phyloP scores from a whole-genome alignment of 2,113 vertebrate species.

The Aphyosemion australe region DNA sequence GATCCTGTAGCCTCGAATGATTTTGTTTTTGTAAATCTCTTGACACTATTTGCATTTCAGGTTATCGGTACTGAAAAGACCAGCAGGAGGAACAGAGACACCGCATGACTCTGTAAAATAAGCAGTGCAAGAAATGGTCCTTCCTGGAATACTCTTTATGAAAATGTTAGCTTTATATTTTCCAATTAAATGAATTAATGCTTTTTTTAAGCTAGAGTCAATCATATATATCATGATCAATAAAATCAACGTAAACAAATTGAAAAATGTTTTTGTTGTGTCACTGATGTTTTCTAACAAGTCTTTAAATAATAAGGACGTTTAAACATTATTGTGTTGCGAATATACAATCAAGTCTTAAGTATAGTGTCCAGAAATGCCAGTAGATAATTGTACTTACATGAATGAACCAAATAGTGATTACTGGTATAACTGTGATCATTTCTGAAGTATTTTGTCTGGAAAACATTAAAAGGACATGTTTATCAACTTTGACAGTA shows the following conservation, averaged over 20 bases:
- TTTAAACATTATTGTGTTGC: too few species aligned
- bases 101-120: conserved; percentile 29
- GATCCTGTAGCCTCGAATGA: background rate
- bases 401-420: background rate
- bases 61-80: conserved; percentile 7
- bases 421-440: background rate
- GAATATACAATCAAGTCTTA: too few species aligned
- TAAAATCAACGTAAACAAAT: too few species aligned
- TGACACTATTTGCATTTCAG: background rate
- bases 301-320: too few species aligned
- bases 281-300: too few species aligned
- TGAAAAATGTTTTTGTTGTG: too few species aligned
- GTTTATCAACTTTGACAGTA: too few species aligned
- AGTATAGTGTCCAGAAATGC: background rate
- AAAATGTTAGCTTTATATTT: background rate
- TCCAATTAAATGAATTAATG: background rate
- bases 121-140: too few species aligned
- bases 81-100: conserved; percentile 1
- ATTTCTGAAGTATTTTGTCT: background rate
- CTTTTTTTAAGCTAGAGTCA: background rate
- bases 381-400: background rate
- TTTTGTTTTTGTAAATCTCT: background rate
- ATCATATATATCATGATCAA: too few species aligned
- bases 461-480: too few species aligned
- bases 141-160: background rate